Evolutionary conservation across 2,113 vertebrate species (phyloP).

Genomic region (Anolis carolinensis): DNA sequence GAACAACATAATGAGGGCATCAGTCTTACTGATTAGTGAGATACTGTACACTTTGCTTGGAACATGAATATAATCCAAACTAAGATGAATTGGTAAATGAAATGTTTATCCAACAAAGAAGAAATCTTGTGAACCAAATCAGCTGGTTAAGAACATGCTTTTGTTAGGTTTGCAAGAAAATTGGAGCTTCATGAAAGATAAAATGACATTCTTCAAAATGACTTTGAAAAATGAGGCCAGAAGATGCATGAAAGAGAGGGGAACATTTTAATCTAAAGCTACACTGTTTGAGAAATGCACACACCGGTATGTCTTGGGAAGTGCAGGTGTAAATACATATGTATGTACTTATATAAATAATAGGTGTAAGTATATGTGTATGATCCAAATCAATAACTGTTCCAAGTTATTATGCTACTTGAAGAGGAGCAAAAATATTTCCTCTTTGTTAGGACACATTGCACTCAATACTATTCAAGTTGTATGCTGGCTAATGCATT

Average conservation of each 20-base stretch:
- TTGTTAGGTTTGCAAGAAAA: slow-evolving; percentile 5
- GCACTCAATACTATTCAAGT: too few species aligned
- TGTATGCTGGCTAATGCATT: too few species aligned
- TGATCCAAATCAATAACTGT: neutral
- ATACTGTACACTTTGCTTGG: slow-evolving; percentile 41
- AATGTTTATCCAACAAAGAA: slow-evolving; percentile 57
- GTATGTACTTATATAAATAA: neutral
- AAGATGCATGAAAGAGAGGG: neutral
- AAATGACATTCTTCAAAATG: neutral
- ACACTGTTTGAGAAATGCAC: neutral
- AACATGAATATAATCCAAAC: slow-evolving; percentile 62
- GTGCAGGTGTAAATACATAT: neutral
- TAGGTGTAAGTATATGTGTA: neutral
- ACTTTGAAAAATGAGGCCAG: neutral
- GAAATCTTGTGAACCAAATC: slow-evolving; percentile 36
- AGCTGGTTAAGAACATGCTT: slow-evolving; percentile 12
- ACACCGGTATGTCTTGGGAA: neutral
- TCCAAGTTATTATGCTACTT: too few species aligned
- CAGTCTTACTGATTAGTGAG: slow-evolving; percentile 59
- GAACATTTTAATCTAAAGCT: neutral
- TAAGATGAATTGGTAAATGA: slow-evolving; percentile 64
- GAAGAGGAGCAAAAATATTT: too few species aligned
- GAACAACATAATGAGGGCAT: slow-evolving; percentile 69
- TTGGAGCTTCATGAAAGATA: neutral
- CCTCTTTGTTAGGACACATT: too few species aligned